These are phyloP conservation scores for Platycheirus albimanus DNA, from an alignment of 2,888 invertebrate species.

Conservation along the genomic window DNA sequence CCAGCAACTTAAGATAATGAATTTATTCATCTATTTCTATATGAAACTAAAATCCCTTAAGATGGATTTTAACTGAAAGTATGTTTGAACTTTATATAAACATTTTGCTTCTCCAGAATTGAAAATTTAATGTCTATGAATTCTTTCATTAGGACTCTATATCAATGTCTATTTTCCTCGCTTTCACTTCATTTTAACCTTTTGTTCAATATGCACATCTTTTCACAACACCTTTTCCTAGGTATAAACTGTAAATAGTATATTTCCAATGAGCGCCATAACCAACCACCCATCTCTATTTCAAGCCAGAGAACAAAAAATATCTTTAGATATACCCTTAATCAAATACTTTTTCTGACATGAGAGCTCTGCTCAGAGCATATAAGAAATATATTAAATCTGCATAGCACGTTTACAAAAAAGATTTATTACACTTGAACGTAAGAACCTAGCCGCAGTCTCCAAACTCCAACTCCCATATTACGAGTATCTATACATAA, in stretches of 20 bases:
- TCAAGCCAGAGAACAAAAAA: background rate
- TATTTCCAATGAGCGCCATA: constrained; percentile 27
- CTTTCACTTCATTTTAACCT: constrained; percentile 4
- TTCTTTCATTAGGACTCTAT: too few relatives aligned
- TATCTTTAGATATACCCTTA: constrained; percentile 14
- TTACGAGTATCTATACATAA: too few relatives aligned
- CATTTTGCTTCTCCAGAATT: too few relatives aligned
- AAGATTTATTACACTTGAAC: constrained; percentile 69
- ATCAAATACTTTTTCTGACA: constrained; percentile 62
- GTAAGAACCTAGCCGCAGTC: constrained; percentile 35
- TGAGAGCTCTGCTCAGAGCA: constrained; percentile 45
- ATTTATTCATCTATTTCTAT: too few relatives aligned
- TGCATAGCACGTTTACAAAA: constrained; percentile 67
- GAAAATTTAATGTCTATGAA: too few relatives aligned
- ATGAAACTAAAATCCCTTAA: too few relatives aligned
- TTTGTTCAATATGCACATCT: constrained; percentile 31
- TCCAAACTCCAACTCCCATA: background rate
- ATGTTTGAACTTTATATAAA: too few relatives aligned
- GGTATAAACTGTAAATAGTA: constrained; percentile 29
- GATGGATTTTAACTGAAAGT: too few relatives aligned
- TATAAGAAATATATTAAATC: constrained; percentile 72
- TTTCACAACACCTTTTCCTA: constrained; percentile 14
- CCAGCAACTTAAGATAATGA: too few relatives aligned
- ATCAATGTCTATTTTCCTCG: background rate
- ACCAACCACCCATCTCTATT: constrained; percentile 19